Base-by-base conservation (phyloP, 2,797 vertebrate genomes). In the Lagothrix lagotricha region DNA sequence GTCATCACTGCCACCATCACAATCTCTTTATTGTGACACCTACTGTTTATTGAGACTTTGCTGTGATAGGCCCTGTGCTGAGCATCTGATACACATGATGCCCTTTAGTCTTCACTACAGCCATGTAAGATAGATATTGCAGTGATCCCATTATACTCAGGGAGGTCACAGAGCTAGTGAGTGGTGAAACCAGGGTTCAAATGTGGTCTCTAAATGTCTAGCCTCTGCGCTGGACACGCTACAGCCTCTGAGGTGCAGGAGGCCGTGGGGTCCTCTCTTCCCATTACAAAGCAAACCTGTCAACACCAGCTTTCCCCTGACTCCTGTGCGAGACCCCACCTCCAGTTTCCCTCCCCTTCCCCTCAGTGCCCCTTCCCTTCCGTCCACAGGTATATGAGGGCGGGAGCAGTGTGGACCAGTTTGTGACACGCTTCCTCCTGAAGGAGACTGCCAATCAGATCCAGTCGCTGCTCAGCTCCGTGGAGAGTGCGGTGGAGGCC, bases 401-500 rank as follows among this genome's bases (percentile, higher is more conserved):
- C 0, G 99, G 99, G 93, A 99, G 99, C 98, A 99, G 99, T 0
- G 99, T 99, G 99, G 99, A 99, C 98, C 99, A 99, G 98, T 99
- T 99, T 86, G 99, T 99, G 98, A 99, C 99, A 7, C 99, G 99
- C 77, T 99, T 99, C 98, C 98, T 99, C 94, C 99, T 99, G 98
- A 99, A 99, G 98, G 99, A 99, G 98, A 99, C 99, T 0, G 99
- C 99, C 67, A 99, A 99, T 99, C 99, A 99, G 99, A 99, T 99
- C 95, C 99, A 99, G 98, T 99, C 99, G 0, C 99, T 99, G 95
- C 99, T 99, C 93, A 99, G 98, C 98, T 99, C 99, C 0, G 99
- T 99, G 98, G 99, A 99, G 98, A 99, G 99, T 2, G 99, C 99
- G 0, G 99, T 99, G 97, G 99, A 99, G 24, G 99, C 99, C 52